Conservation (phyloP, 2,888 invertebrate species). For the Pachymerium ferrugineum region DNA sequence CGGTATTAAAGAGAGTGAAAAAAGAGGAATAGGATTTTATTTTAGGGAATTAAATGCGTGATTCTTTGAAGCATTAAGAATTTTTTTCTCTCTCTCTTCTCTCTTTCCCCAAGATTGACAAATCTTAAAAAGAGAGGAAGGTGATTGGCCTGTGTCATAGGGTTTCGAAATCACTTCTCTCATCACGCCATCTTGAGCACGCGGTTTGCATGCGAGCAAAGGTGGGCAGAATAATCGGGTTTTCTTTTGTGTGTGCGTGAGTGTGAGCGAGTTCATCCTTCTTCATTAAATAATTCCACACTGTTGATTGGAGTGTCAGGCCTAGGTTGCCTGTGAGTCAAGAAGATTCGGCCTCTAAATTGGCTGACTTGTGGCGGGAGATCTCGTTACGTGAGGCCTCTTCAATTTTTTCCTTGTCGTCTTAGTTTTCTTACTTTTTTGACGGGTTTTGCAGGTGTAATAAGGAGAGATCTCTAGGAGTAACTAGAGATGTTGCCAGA, state of each 20-base stretch:
- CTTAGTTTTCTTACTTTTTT: neutral
- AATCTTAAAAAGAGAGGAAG: neutral
- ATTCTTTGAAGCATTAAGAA: neutral
- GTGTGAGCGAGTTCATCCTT: conserved; percentile 15
- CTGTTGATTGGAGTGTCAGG: conserved; percentile 14
- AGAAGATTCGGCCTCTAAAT: conserved; percentile 12
- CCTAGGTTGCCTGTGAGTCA: conserved; percentile 9
- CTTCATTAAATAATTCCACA: conserved; percentile 21
- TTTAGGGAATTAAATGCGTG: neutral
- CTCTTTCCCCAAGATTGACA: neutral
- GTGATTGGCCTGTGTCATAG: neutral
- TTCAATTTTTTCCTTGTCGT: neutral
- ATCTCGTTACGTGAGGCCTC: conserved; percentile 1
- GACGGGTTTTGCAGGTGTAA: neutral
- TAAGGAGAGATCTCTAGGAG: no score
- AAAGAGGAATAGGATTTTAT: no score
- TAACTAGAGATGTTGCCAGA: no score
- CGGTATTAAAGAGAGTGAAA: no score
- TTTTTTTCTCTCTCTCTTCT: neutral
- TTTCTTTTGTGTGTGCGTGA: conserved; percentile 21
- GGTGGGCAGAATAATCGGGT: conserved; percentile 11
- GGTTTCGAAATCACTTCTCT: neutral
- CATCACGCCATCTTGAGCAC: neutral
- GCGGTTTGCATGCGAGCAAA: conserved; percentile 10
- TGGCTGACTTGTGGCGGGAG: conserved; percentile 21